Conservation (phyloP, 2,888 invertebrate genomes). For the Craniophora ligustri region DNA sequence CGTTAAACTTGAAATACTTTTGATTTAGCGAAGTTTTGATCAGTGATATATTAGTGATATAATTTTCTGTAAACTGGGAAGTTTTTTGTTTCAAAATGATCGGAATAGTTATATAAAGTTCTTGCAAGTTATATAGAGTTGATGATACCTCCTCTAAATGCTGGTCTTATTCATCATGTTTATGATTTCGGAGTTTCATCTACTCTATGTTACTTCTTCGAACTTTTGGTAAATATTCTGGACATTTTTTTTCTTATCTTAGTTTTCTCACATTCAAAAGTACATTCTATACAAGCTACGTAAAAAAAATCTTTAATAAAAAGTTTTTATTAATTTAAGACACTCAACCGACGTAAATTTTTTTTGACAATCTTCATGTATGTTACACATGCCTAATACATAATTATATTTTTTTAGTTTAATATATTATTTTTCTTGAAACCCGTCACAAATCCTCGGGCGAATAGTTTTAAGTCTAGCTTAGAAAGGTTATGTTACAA, state of each 20-base stretch:
- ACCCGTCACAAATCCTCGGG: slow-evolving; percentile 62
- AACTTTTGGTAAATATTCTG: too few relatives aligned
- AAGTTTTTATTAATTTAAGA: slow-evolving; percentile 6
- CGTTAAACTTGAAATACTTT: too few relatives aligned
- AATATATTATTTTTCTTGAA: slow-evolving; percentile 48
- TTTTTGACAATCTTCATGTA: slow-evolving; percentile 44
- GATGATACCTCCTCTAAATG: too few relatives aligned
- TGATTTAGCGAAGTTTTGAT: too few relatives aligned
- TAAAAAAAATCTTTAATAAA: not conserved
- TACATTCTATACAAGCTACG: slow-evolving; percentile 1
- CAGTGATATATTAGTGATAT: too few relatives aligned
- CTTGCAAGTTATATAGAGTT: too few relatives aligned
- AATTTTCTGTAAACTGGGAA: too few relatives aligned
- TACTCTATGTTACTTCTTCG: not conserved
- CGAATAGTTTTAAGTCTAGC: slow-evolving; percentile 67
- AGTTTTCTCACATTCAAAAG: not conserved
- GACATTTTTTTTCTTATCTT: too few relatives aligned
- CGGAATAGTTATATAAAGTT: too few relatives aligned
- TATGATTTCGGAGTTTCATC: too few relatives aligned
- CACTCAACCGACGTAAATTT: slow-evolving; percentile 20
- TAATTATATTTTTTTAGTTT: slow-evolving; percentile 41
- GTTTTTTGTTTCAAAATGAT: too few relatives aligned
- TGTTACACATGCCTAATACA: slow-evolving; percentile 40
- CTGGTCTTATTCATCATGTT: too few relatives aligned
- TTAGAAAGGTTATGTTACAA: slow-evolving; percentile 74